phyloP scores from a whole-genome alignment of 2,888 invertebrate species.

The Sesia apiformis region DNA sequence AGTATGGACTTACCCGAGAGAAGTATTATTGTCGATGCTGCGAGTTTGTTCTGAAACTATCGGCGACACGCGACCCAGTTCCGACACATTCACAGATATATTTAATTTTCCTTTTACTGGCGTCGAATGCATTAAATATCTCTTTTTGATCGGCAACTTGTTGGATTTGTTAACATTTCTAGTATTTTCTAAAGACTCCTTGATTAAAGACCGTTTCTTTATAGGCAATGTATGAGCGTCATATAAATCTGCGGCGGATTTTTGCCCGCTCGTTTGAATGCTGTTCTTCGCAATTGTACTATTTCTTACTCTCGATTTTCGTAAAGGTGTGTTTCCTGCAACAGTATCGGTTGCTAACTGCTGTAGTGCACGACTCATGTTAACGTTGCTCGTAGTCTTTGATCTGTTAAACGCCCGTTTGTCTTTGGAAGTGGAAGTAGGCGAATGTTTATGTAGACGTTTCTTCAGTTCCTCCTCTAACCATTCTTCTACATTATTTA shows the following conservation, averaged over 20 bases:
- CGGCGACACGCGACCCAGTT: conserved; percentile 45
- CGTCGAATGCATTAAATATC: conserved; percentile 42
- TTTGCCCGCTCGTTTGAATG: too few species aligned
- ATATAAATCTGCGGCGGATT: conserved; percentile 29
- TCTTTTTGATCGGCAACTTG: neutral
- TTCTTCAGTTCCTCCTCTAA: conserved; percentile 31
- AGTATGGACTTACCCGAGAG: neutral
- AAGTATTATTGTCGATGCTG: conserved; percentile 2
- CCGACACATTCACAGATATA: conserved; percentile 26
- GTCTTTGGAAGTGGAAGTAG: neutral
- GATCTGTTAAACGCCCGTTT: neutral
- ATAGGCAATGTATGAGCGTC: conserved; percentile 37
- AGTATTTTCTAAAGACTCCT: neutral
- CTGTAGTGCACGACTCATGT: conserved; percentile 7
- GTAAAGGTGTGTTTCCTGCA: conserved; percentile 26
- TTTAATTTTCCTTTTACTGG: conserved; percentile 34
- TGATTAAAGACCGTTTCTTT: conserved; percentile 42
- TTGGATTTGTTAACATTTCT: neutral
- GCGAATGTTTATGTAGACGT: conserved; percentile 17
- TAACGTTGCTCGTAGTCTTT: conserved; percentile 7
- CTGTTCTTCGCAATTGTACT: conserved; percentile 10
- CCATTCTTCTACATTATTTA: conserved; percentile 40
- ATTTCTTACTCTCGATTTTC: conserved; percentile 19
- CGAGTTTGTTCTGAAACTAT: conserved; percentile 18
- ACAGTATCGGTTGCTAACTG: conserved; percentile 36